Conservation (phyloP, 2,113 vertebrate genomes). For the Trichechus manatus region DNA sequence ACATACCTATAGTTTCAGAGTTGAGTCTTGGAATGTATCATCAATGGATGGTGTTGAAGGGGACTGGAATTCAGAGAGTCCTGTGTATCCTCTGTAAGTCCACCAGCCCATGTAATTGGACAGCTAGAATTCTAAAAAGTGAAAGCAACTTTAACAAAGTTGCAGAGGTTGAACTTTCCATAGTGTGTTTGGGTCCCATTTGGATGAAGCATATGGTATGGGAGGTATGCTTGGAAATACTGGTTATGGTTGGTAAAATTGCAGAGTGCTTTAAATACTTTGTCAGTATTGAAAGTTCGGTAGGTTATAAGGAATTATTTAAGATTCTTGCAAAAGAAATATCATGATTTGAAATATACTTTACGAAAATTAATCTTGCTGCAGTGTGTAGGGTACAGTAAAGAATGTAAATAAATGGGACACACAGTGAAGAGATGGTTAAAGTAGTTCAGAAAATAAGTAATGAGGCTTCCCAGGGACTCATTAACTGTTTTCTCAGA, state of each 20-base stretch:
- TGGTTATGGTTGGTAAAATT: constrained; percentile 20
- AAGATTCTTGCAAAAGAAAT: constrained; percentile 38
- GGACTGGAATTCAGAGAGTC: background rate
- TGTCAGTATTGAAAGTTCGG: background rate
- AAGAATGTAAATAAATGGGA: background rate
- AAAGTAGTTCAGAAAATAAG: background rate
- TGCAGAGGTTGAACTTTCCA: background rate
- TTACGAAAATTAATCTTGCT: constrained; percentile 21
- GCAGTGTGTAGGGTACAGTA: background rate
- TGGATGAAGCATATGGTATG: background rate
- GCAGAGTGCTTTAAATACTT: background rate
- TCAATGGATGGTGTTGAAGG: background rate
- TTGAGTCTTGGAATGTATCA: background rate
- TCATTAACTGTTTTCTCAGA: background rate
- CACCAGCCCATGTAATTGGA: background rate
- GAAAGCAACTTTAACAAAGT: constrained; percentile 30
- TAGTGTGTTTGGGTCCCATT: background rate
- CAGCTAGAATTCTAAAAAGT: background rate
- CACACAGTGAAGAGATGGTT: background rate
- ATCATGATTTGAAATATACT: background rate
- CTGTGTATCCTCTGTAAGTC: background rate
- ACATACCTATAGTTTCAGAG: background rate
- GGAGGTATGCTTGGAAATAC: background rate
- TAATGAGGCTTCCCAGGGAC: background rate
- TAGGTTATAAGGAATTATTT: background rate